Evolutionary conservation across 2,113 vertebrate species (phyloP).

Genomic region (Illadopsis cleaveri): DNA sequence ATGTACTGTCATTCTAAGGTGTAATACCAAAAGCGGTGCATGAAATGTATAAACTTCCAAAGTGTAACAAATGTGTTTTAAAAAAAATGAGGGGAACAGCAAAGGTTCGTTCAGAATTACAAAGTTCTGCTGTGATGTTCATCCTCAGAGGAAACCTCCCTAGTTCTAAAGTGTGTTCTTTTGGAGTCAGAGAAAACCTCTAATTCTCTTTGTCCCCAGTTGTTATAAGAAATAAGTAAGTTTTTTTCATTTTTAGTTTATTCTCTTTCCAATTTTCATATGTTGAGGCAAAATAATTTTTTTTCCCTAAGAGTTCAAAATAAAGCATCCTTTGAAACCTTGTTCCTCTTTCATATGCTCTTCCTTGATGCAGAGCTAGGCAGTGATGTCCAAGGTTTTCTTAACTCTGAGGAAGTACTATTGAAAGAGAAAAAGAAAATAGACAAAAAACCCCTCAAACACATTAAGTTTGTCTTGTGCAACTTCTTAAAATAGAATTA

Average conservation of each 20-base stretch:
- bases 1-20: background rate
- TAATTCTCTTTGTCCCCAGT: background rate
- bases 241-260: background rate
- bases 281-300: background rate
- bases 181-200: background rate
- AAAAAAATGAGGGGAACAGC: background rate
- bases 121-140: background rate
- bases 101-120: background rate
- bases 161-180: background rate
- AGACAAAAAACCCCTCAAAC: background rate
- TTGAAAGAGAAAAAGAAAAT: background rate
- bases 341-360: background rate
- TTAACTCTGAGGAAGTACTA: background rate
- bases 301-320: background rate
- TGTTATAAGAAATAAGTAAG: background rate
- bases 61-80: background rate
- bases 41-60: rapidly evolving
- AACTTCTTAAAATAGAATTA: background rate
- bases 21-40: background rate
- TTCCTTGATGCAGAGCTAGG: background rate
- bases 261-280: background rate
- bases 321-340: background rate
- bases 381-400: background rate
- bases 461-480: background rate
- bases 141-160: background rate